A percentile compares a stretch with the other conserved stretches of the same genome.
phyloP scores from a whole-genome alignment of 2,888 invertebrate species.

The Platypus cylindrus region DNA sequence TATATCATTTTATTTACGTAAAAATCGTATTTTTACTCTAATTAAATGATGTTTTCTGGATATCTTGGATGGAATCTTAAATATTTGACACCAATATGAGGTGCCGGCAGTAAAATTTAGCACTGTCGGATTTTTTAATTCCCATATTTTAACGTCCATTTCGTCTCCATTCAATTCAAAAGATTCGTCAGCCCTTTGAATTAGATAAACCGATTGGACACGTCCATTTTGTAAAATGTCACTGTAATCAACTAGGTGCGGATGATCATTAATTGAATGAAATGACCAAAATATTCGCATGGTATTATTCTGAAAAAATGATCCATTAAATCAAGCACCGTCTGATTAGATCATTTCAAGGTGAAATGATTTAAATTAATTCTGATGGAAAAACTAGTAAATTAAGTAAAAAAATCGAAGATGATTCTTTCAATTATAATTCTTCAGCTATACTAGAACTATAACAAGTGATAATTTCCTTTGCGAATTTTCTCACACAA shows the following conservation, averaged over 20 bases:
- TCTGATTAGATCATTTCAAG: too few relatives aligned
- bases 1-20: too few relatives aligned
- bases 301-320: conserved; percentile 51
- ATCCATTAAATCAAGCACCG: too few relatives aligned
- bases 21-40: too few relatives aligned
- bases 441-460: too few relatives aligned
- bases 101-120: conserved; percentile 45
- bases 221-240: conserved; percentile 40
- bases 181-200: conserved; percentile 48
- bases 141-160: conserved; percentile 41
- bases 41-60: conserved; percentile 53
- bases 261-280: conserved; percentile 51
- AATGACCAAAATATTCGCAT: conserved; percentile 56
- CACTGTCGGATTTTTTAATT: conserved; percentile 46
- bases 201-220: conserved; percentile 48
- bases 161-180: conserved; percentile 37
- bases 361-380: too few relatives aligned
- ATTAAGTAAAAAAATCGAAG: too few relatives aligned
- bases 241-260: conserved; percentile 42
- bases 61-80: conserved; percentile 49
- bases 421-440: too few relatives aligned
- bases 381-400: too few relatives aligned
- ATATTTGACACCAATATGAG: conserved; percentile 55
- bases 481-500: too few relatives aligned
- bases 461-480: too few relatives aligned